Evolutionary conservation across 2,797 vertebrate genomes (phyloP).

Genomic region (Hippoglossus hippoglossus): DNA sequence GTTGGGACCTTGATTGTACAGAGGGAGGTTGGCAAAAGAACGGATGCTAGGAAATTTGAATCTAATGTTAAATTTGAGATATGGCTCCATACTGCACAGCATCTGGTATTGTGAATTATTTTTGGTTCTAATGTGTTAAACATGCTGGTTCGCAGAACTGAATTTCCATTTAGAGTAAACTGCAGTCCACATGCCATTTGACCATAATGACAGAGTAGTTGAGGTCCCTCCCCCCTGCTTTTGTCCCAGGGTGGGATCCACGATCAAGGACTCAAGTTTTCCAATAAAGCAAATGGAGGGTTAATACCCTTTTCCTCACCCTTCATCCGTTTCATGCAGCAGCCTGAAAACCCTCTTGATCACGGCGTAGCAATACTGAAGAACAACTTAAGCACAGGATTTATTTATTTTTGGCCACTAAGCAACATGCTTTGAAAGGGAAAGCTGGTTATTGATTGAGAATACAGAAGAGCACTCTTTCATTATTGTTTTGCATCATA

Average conservation of each 20-base stretch:
- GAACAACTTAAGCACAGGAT: constrained; percentile 40
- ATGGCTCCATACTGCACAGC: constrained; percentile 22
- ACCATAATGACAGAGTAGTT: constrained; percentile 74
- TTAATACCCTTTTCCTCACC: constrained; percentile 65
- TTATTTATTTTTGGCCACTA: constrained; percentile 39
- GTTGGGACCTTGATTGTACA: constrained; percentile 24
- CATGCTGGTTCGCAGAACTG: constrained; percentile 52
- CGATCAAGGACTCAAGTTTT: constrained; percentile 66
- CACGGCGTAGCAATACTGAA: constrained; percentile 36
- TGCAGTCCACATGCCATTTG: constrained; percentile 61
- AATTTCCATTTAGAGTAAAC: constrained; percentile 69
- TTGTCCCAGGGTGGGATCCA: constrained; percentile 58
- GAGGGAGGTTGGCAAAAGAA: constrained; percentile 21
- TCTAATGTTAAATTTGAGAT: constrained; percentile 19
- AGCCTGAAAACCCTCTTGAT: constrained; percentile 57
- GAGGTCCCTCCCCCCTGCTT: constrained; percentile 48
- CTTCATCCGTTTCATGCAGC: constrained; percentile 44
- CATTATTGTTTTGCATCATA: constrained; percentile 11
- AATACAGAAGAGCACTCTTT: constrained; percentile 10
- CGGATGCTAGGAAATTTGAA: constrained; percentile 5
- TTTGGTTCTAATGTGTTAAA: constrained; percentile 64
- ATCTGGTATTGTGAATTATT: constrained; percentile 47
- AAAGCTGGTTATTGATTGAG: constrained; percentile 34
- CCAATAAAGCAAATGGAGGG: constrained; percentile 60
- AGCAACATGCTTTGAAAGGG: constrained; percentile 12